These are phyloP conservation scores for Synanceia verrucosa DNA, from an alignment of 2,797 vertebrate genomes.

Conservation along the genomic window DNA sequence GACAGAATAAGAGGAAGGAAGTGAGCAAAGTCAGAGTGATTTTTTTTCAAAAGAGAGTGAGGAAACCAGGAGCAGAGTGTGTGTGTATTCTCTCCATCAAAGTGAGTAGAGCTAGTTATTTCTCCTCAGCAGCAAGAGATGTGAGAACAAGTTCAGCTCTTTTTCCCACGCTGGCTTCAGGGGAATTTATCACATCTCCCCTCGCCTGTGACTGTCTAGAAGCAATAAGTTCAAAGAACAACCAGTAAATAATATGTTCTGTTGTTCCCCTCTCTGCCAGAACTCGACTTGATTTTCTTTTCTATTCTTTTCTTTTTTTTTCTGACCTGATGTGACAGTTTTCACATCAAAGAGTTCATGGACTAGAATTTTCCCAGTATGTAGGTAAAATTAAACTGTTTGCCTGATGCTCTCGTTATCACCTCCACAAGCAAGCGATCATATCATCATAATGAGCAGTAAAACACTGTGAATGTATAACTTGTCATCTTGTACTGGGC, in stretches of 20 bases:
- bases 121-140: constrained; percentile 69
- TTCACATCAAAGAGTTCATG: neutral
- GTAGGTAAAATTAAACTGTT: neutral
- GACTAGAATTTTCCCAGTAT: neutral
- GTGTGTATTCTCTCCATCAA: constrained; percentile 59
- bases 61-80: constrained; percentile 21
- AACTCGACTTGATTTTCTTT: constrained; percentile 11
- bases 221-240: constrained; percentile 63
- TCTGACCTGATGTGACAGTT: constrained; percentile 12
- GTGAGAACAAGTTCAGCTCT: constrained; percentile 71
- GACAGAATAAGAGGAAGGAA: neutral
- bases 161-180: constrained; percentile 57
- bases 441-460: constrained; percentile 13
- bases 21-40: neutral
- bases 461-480: constrained; percentile 52
- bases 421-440: neutral
- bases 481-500: constrained; percentile 35
- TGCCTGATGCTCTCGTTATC: neutral
- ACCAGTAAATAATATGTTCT: constrained; percentile 39
- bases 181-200: constrained; percentile 72
- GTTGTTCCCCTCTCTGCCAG: constrained; percentile 51
- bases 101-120: constrained; percentile 77
- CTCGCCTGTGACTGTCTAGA: constrained; percentile 53
- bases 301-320: neutral
- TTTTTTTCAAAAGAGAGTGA: neutral